Base-by-base conservation (phyloP, 2,113 vertebrate genomes). In the human (Homo sapiens) region DNA sequence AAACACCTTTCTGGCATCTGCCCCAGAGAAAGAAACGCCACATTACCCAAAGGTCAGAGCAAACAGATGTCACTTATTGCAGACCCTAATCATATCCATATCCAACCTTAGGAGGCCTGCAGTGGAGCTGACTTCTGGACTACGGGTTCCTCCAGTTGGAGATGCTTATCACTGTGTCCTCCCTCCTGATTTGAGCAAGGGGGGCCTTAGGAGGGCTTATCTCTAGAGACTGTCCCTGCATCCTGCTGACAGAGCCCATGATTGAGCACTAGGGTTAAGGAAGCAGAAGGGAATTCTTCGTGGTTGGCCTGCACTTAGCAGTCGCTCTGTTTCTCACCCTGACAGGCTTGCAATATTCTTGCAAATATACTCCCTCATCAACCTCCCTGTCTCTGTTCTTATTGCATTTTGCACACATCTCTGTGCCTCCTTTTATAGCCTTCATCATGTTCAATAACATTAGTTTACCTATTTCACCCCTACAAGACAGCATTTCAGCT, bases 1-100 rank as follows among this genome's bases (percentile, higher is more conserved):
- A 98, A 98, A 98, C 98, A 98, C 98, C 98, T 98, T 97, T 96
- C 97, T 96, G 97, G 98, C 96, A 98, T 98, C 98, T 97, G 96
- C 97, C 97, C 94, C 97, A 98, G 97, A 98, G 96, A 98, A 98
- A 98, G 98, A 98, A 97, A 97, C 64, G 94, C 97, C 98, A 98
- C 97, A 97, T 98, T 98, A 97, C 96, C 97, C 95, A 96, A 96
- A 98, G 98, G 98, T 98, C 98, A 98, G 96, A 97, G 97, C 97
- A 97, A 98, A 98, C 98, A 98, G 97, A 98, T 98, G 98, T 98
- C 98, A 98, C 97, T 98, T 98, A 98, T 94, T 97, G 97, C 88
- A 96, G 90, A 97, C 97, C 96, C 97, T 98, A 98, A 98, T 97
- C 97, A 95, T 96, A 97, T 97, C 98, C 98, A 97, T 96, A 97